Percentiles rank a stretch among this genome's conserved stretches.
Evolutionary conservation across 2,113 vertebrate genomes (phyloP).

Genomic region (Oenanthe melanoleuca): DNA sequence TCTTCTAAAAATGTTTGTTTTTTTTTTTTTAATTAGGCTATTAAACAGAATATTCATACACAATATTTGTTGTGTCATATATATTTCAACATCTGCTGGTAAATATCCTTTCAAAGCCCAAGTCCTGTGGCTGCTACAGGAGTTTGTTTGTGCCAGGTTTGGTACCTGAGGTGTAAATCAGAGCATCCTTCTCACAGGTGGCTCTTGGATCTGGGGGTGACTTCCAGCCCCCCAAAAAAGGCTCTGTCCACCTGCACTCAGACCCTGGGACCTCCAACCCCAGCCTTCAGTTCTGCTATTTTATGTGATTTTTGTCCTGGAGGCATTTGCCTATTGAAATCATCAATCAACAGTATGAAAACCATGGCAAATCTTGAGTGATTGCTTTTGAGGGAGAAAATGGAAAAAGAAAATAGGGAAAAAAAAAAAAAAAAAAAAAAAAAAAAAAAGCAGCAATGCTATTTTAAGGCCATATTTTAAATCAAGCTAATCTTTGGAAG

Average conservation of each 20-base stretch:
- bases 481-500: conserved; percentile 35
- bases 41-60: not conserved
- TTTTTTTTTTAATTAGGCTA: not conserved
- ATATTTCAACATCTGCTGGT: not conserved
- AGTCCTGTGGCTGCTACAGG: not conserved
- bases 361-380: not conserved
- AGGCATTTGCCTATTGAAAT: not conserved
- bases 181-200: not conserved
- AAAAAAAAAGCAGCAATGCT: not conserved
- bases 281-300: not conserved
- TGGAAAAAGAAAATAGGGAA: rapidly evolving
- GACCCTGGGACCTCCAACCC: not conserved
- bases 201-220: not conserved
- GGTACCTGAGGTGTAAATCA: not conserved
- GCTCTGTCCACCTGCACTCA: too few species aligned
- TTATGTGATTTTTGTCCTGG: not conserved
- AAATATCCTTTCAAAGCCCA: not conserved
- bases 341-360: not conserved
- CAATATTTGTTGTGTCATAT: not conserved
- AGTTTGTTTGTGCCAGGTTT: not conserved
- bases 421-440: too few species aligned
- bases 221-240: not conserved
- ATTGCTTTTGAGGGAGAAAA: not conserved
- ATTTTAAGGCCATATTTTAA: conserved; percentile 55
- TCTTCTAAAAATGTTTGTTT: not conserved